These are phyloP conservation scores for Lates calcarifer DNA, from an alignment of 2,113 vertebrate genomes.

Conservation along the genomic window DNA sequence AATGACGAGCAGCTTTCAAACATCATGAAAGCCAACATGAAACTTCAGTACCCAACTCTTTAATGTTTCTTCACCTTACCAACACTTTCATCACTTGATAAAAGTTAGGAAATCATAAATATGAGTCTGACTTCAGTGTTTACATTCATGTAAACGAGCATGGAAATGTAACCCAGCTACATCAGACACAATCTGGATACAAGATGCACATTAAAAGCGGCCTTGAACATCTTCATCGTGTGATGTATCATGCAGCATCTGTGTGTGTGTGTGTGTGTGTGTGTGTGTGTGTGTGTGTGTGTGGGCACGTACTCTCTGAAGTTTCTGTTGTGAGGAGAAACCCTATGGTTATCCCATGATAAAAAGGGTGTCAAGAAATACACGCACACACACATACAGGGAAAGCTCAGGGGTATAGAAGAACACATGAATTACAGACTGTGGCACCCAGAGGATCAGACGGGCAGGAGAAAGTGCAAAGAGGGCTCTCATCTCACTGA, in stretches of 20 bases:
- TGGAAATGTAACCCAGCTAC: constrained; percentile 16
- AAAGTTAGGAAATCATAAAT: not conserved
- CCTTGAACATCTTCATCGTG: constrained; percentile 26
- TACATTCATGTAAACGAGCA: constrained; percentile 14
- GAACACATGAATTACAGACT: constrained; percentile 66
- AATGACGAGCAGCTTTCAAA: constrained; percentile 8
- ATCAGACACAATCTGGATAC: constrained; percentile 47
- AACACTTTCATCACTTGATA: constrained; percentile 15
- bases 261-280: constrained; percentile 6
- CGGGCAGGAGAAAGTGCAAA: constrained; percentile 59
- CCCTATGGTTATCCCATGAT: constrained; percentile 66
- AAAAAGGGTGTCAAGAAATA: constrained; percentile 61
- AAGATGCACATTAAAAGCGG: constrained; percentile 27
- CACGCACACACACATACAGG: constrained; percentile 41
- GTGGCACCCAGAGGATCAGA: constrained; percentile 55
- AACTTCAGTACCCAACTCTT: not conserved
- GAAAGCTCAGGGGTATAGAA: constrained; percentile 41
- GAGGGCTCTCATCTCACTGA: constrained; percentile 41
- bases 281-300: constrained; percentile 25
- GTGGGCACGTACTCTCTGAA: constrained; percentile 49
- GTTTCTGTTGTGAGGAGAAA: constrained; percentile 47
- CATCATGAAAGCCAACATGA: not conserved
- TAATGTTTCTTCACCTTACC: constrained; percentile 1
- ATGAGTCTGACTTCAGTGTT: constrained; percentile 16
- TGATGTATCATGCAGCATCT: constrained; percentile 10